Percentiles rank a stretch among this genome's conserved stretches.
phyloP scores from a whole-genome alignment of 2,888 invertebrate species.

The Limnephilus auricula region DNA sequence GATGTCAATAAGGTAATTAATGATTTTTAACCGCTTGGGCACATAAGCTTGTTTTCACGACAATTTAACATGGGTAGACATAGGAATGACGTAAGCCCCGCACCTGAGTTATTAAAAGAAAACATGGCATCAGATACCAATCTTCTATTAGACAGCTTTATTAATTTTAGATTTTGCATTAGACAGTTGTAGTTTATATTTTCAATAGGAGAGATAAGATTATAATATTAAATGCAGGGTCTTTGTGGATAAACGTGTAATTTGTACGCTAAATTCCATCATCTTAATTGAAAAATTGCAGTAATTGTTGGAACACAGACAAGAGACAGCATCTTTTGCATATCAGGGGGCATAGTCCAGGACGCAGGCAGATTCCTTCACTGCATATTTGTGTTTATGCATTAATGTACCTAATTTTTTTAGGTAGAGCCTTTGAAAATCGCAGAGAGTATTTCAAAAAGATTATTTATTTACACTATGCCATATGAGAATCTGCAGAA shows the following conservation, averaged over 20 bases:
- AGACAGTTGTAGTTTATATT: too few species aligned
- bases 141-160: too few species aligned
- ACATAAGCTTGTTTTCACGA: too few species aligned
- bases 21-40: too few species aligned
- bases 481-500: conserved; percentile 77
- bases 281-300: too few species aligned
- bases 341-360: not conserved
- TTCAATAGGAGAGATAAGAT: too few species aligned
- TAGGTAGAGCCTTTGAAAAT: conserved; percentile 27
- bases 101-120: too few species aligned
- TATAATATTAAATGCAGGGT: not conserved
- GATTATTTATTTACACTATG: conserved; percentile 78
- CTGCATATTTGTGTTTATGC: not conserved
- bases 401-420: not conserved
- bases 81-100: too few species aligned
- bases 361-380: not conserved
- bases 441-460: conserved; percentile 68
- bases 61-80: too few species aligned
- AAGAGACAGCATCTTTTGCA: not conserved
- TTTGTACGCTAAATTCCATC: not conserved
- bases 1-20: too few species aligned
- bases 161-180: too few species aligned
- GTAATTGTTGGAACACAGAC: not conserved
- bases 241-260: not conserved
- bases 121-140: too few species aligned